Evolutionary conservation across 2,797 vertebrate genomes (phyloP), one percentile per base, ranked within the genome.

Genomic region (Spinibarbus caldwelli): DNA sequence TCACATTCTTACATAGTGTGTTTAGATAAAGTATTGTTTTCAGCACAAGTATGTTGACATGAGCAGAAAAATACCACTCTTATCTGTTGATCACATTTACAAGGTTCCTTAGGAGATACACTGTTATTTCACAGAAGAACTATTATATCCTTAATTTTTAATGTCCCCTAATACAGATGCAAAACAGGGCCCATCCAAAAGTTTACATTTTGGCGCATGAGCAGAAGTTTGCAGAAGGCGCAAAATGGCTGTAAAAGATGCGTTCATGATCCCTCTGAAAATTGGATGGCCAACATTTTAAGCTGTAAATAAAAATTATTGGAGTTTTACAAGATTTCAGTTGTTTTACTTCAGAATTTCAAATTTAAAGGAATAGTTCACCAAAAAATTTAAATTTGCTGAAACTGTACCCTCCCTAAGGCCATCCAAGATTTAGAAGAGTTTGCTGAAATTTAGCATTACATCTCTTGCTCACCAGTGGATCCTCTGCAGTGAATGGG

Each of bases 11-110:
- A 31, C 59, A 78, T 68, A 67, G 66, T 81, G 52, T 87, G 57
- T 87, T 89, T 87, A 72, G 62, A 83, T 47, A 78, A 85, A 77
- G 86, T 49, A 66, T 89, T 85, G 31, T 75, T 87, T 87, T 86
- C 77, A 49, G 47, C 14, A 23, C 76, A 62, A 68, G 85, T 38
- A 80, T 45, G 71, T 36, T 57, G 49, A 66, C 3, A 19, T 66
- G 52, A 68, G 78, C 23, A 79, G n/a, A n/a, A 83, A 71, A 52
- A 79, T n/a, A 82, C 26, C 57, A 52, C 57, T 75, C 21, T 43
- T 67, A 12, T 71, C 68, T 72, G 29, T 47, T 54, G 47, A 76
- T 81, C 78, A 31, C 41, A 66, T 80, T 67, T 77, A 66, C 59
- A 86, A 73, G 36, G 41, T 36, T 59, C 78, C 78, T 36, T 72